Percentiles rank a stretch among this genome's conserved stretches.
phyloP scores from a whole-genome alignment of 2,113 vertebrate species.

The Hippolais icterina region DNA sequence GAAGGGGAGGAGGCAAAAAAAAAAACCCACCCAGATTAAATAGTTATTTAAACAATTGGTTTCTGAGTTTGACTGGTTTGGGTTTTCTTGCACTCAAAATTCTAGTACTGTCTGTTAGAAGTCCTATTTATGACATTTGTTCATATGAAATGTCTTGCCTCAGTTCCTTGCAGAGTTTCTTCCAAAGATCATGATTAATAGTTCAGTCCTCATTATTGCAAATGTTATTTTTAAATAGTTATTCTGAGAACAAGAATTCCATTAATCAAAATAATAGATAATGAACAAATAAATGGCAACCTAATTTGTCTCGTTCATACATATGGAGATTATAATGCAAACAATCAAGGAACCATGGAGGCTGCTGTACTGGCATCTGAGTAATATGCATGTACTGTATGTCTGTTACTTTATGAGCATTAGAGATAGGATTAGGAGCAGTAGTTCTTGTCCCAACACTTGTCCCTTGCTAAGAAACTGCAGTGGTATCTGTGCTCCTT shows the following conservation, averaged over 20 bases:
- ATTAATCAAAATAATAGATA: constrained; percentile 88
- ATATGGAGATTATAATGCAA: constrained; percentile 66
- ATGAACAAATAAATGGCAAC: constrained; percentile 84
- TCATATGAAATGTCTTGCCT: constrained; percentile 18
- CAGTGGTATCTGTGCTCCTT: background rate
- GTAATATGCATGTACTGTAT: background rate
- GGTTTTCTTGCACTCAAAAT: background rate
- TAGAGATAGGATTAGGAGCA: background rate
- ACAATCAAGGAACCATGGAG: constrained; percentile 69
- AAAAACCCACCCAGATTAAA: background rate
- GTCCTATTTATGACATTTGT: constrained; percentile 44
- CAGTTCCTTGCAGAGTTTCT: constrained; percentile 41
- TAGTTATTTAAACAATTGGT: background rate
- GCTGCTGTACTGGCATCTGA: constrained; percentile 62
- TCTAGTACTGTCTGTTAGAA: background rate
- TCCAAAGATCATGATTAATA: constrained; percentile 65
- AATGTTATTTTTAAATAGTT: constrained; percentile 73
- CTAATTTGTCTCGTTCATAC: constrained; percentile 82
- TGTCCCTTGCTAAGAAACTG: background rate
- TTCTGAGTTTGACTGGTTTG: background rate
- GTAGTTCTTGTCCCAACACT: background rate
- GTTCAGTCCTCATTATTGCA: constrained; percentile 71
- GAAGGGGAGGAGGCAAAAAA: background rate
- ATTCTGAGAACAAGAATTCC: constrained; percentile 74
- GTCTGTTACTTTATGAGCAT: background rate